phyloP scores from a whole-genome alignment of 2,113 vertebrate genomes.

The Semnornis frantzii region DNA sequence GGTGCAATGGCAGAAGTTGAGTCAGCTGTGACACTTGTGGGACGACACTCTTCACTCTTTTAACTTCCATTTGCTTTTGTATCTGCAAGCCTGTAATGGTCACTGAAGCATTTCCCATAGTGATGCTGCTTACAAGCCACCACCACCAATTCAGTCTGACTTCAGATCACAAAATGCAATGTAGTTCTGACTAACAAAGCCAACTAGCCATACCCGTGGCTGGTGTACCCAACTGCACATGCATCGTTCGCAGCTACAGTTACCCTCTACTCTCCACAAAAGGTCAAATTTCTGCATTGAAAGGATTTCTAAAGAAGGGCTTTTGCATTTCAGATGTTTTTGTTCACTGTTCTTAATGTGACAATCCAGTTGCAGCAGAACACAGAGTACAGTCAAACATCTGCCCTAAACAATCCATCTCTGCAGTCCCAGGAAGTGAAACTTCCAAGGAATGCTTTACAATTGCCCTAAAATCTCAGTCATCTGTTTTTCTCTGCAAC shows the following conservation, averaged over 20 bases:
- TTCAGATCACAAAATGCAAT: background rate
- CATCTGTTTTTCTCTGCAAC: background rate
- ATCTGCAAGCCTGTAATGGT: background rate
- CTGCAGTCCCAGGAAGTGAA: background rate
- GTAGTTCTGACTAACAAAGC: background rate
- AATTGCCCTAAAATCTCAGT: background rate
- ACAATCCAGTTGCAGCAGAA: background rate
- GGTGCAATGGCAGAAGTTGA: background rate
- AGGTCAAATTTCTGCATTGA: background rate
- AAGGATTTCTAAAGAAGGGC: background rate
- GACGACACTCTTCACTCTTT: background rate
- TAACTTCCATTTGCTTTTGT: background rate
- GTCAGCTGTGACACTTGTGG: background rate
- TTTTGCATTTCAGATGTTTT: background rate
- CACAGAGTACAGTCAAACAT: background rate
- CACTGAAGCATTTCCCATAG: background rate
- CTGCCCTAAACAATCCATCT: background rate
- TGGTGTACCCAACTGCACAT: background rate
- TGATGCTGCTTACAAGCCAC: background rate
- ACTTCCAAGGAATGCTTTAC: background rate
- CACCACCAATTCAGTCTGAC: background rate
- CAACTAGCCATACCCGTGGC: rapidly evolving
- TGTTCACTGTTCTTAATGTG: background rate
- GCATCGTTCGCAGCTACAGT: background rate
- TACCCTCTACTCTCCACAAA: background rate